Base-by-base conservation (phyloP, 2,113 vertebrate genomes). In the Reinhardtius hippoglossoides region DNA sequence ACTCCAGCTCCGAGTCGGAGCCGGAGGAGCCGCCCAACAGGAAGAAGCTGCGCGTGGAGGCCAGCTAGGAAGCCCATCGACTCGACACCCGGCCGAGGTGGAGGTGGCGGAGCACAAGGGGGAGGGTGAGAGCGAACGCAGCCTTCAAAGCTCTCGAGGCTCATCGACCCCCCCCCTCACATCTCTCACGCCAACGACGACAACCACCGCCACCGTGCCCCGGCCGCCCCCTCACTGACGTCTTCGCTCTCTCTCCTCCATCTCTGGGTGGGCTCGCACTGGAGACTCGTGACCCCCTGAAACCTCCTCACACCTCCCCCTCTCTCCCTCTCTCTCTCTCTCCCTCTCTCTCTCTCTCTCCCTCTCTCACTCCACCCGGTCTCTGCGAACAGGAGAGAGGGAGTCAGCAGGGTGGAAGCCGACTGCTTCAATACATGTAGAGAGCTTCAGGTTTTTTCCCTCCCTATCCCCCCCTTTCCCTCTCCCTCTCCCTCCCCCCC, bases 1-100 rank as follows among this genome's bases (percentile, higher is more conserved):
- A 98, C 91, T 98, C 98, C 74, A 99, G 96, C 94, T 99, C 98
- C 0, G 98, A 98, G 81, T 99, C 97, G 0, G 98, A 99, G 91
- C 88, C 94, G 0, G 98, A 99, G 58, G 97, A 98, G 91, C 96
- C 95, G 2, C 96, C 96, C 86, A 96, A 92, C 93, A 94, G 97
- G 94, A 99, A 99, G 96, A 98, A 98, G 88, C 94, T 97, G 83
- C 96, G 97, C 10, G 94, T 96, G 95, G 98, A 99, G 92, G 95
- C 96, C 93, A 98, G 95, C 92, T 99, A 97, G 82, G 83, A 14
- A n/a, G 81, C 37, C 0, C 10, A 5, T 64, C 46, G 5, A 27
- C 61, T 44, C 5, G 2, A 37, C n/a, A 21, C 24, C 40, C 13
- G 40, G 37, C 61, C 61, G 7, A 54, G 50, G 20, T 18, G 46